A percentile compares a stretch with the other conserved stretches of the same genome.
Evolutionary conservation across 2,888 invertebrate species (phyloP).

Genomic region (Spilosoma lubricipeda): DNA sequence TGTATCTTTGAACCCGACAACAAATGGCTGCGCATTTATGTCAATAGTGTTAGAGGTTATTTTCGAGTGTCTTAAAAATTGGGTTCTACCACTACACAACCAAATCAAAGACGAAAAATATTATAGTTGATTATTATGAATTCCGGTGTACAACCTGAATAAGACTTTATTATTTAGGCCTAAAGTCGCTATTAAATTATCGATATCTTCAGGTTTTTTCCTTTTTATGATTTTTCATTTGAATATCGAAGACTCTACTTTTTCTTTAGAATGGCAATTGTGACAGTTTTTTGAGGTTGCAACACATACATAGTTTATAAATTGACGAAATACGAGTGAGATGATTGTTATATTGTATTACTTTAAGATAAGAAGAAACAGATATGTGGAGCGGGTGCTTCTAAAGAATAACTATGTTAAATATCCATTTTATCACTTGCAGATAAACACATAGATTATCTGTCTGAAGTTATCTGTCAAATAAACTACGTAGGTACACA

Average conservation of each 20-base stretch:
- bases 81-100: too few species aligned
- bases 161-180: neutral
- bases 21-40: too few species aligned
- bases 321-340: neutral
- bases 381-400: neutral
- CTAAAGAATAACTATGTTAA: neutral
- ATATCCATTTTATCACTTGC: too few species aligned
- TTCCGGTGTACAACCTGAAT: neutral
- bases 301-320: neutral
- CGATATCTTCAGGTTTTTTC: neutral
- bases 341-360: constrained; percentile 1
- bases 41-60: neutral
- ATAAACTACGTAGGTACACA: too few species aligned
- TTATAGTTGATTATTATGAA: neutral
- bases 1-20: too few species aligned
- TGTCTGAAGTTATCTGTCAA: too few species aligned
- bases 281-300: neutral
- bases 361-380: neutral
- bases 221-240: neutral
- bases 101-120: neutral
- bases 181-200: neutral
- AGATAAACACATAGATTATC: too few species aligned
- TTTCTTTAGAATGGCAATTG: neutral
- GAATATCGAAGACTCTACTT: neutral
- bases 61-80: too few species aligned